Conservation (phyloP, 2,888 invertebrate genomes). For the Pherbina coryleti region DNA sequence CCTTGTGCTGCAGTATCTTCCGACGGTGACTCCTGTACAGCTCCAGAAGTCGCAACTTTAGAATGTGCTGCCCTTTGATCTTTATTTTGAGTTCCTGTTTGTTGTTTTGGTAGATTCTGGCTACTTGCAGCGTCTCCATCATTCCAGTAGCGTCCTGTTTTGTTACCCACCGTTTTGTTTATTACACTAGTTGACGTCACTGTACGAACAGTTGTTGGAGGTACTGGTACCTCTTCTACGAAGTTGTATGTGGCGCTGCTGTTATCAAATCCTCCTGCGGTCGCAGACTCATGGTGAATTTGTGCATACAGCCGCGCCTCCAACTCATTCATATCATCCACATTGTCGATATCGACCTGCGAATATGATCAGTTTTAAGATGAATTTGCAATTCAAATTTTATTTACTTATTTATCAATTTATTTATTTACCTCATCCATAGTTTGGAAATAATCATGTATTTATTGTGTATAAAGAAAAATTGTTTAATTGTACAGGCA, state of each 20-base stretch:
- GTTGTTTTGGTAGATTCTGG: not conserved
- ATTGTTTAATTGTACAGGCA: slow-evolving; percentile 5
- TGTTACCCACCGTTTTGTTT: slow-evolving; percentile 49
- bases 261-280: slow-evolving; percentile 40
- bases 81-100: not conserved
- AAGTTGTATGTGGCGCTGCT: not conserved
- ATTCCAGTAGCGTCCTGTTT: slow-evolving; percentile 52
- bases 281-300: slow-evolving; percentile 62
- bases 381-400: not conserved
- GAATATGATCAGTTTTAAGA: not conserved
- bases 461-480: slow-evolving; percentile 9
- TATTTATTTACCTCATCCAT: slow-evolving; percentile 61
- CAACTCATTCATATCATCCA: slow-evolving; percentile 63
- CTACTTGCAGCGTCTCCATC: slow-evolving; percentile 11
- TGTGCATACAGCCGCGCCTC: slow-evolving; percentile 66
- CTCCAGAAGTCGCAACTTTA: not conserved
- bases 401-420: slow-evolving; percentile 20
- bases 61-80: not conserved
- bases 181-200: slow-evolving; percentile 56
- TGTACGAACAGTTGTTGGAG: slow-evolving; percentile 45
- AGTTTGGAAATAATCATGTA: slow-evolving; percentile 13
- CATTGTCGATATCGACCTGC: slow-evolving; percentile 53
- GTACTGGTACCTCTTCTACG: slow-evolving; percentile 37
- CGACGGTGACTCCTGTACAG: not conserved
- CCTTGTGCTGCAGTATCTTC: not conserved